phyloP scores from a whole-genome alignment of 2,113 vertebrate species.

The Saguinus imperator region DNA sequence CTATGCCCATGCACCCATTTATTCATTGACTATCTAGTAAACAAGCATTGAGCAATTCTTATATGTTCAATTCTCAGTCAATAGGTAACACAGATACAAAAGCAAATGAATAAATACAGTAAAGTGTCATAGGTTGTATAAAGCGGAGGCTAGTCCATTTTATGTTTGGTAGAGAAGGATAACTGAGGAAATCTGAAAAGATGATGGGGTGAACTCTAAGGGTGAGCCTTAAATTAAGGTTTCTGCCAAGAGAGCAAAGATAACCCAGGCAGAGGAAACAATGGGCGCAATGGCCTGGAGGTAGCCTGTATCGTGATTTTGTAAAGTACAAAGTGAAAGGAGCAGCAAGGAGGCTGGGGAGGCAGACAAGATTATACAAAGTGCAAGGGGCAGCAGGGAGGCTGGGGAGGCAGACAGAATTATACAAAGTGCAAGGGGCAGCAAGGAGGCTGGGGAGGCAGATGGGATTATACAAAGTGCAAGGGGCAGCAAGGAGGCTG shows the following conservation, averaged over 20 bases:
- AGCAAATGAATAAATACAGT: not conserved
- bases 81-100: not conserved
- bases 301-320: fast-evolving
- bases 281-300: not conserved
- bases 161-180: not conserved
- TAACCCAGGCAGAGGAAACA: not conserved
- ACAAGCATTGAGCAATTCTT: not conserved
- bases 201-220: not conserved
- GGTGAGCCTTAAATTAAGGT: not conserved
- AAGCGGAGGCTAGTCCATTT: not conserved
- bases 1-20: not conserved
- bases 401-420: not conserved
- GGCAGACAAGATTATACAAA: not conserved
- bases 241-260: not conserved
- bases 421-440: not conserved
- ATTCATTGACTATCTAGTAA: not conserved
- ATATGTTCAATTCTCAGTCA: not conserved
- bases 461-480: no score
- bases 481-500: not conserved
- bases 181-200: not conserved
- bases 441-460: not conserved
- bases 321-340: not conserved
- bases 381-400: not conserved
- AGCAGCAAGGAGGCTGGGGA: not conserved
- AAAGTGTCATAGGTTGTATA: not conserved